These are phyloP conservation scores for Nemopilema nomurai DNA, from an alignment of 30 jellyfish, hydroid and myxozoan genomes.

Conservation along the genomic window DNA sequence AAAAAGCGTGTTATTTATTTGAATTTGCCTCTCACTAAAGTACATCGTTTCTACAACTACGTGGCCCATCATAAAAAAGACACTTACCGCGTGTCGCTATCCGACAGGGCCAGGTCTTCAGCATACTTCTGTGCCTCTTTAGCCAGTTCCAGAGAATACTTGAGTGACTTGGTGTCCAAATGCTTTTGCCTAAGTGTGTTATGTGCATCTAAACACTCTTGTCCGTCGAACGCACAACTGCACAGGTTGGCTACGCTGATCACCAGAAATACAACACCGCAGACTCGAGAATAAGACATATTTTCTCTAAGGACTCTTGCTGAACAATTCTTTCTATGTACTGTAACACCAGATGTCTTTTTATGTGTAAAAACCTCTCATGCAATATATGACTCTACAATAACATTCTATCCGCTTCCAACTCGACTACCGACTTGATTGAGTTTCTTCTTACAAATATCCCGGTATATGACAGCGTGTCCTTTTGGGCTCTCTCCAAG, in stretches of 20 bases:
- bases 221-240: slow-evolving; percentile 58
- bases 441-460: neutral
- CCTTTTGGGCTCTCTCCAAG: neutral
- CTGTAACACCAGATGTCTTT: neutral
- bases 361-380: neutral
- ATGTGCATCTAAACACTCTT: slow-evolving; percentile 79
- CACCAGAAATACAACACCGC: neutral
- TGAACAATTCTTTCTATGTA: no score
- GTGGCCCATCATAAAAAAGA: no score
- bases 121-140: slow-evolving; percentile 71
- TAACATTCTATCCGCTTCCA: neutral
- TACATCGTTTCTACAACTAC: no score
- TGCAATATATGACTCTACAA: neutral
- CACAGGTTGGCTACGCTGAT: neutral
- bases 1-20: no score
- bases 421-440: neutral
- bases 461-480: neutral
- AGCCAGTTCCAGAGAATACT: slow-evolving; percentile 71
- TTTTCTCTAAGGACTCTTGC: no score
- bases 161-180: slow-evolving; percentile 54
- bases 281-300: neutral
- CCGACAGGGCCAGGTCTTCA: slow-evolving; percentile 58
- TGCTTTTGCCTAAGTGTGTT: slow-evolving; percentile 69
- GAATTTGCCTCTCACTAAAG: no score
- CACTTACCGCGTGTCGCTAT: no score